Conservation (phyloP, 2,113 vertebrate species). For the Oreotrochilus melanogaster region DNA sequence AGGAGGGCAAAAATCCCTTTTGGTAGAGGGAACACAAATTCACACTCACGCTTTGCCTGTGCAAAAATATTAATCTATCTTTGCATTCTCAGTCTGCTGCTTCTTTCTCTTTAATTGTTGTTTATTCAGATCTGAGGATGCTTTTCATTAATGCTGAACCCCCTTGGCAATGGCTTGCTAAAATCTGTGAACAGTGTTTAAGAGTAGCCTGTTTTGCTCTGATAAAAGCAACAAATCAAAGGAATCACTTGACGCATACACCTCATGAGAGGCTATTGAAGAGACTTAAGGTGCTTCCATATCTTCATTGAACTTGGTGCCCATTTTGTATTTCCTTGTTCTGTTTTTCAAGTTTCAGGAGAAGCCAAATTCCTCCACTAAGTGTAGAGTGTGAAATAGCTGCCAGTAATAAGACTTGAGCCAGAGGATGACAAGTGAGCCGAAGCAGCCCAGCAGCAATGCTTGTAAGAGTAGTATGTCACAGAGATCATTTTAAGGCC, state of each 20-base stretch:
- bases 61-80: background rate
- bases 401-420: slow-evolving; percentile 41
- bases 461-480: slow-evolving; percentile 49
- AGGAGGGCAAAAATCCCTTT: background rate
- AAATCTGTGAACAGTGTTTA: background rate
- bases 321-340: background rate
- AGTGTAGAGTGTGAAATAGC: background rate
- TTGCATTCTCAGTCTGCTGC: background rate
- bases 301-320: background rate
- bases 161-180: background rate
- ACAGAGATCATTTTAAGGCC: slow-evolving; percentile 61
- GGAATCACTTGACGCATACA: background rate
- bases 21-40: background rate
- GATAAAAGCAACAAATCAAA: background rate
- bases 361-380: slow-evolving; percentile 10
- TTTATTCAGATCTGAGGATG: slow-evolving; percentile 10
- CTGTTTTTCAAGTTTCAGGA: slow-evolving; percentile 21
- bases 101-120: background rate
- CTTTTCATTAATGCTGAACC: slow-evolving; percentile 15
- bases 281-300: background rate
- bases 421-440: slow-evolving; percentile 42
- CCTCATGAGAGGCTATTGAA: background rate
- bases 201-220: background rate
- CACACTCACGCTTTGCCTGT: fast-evolving
- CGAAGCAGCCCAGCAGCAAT: slow-evolving; percentile 20